Conservation (phyloP, 2,113 vertebrate species). For the Antechinus flavipes region DNA sequence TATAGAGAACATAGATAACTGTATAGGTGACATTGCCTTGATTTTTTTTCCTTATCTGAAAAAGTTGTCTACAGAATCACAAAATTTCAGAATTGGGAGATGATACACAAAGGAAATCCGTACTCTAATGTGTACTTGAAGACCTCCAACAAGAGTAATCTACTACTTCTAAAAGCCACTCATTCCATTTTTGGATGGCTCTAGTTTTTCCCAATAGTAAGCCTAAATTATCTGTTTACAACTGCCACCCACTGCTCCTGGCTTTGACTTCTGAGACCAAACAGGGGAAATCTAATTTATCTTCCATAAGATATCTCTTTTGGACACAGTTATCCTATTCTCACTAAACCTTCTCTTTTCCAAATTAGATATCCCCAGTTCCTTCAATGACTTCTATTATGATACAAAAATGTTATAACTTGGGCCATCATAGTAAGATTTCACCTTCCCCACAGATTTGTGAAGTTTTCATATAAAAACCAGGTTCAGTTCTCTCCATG, state of each 20-base stretch:
- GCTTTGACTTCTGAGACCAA: neutral
- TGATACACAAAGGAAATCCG: neutral
- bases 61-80: neutral
- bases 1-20: neutral
- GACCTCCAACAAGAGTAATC: neutral
- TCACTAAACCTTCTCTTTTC: neutral
- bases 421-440: neutral
- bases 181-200: neutral
- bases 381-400: neutral
- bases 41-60: neutral
- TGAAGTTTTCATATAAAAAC: neutral
- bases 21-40: neutral
- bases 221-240: neutral
- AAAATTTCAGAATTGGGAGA: neutral
- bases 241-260: neutral
- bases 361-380: neutral
- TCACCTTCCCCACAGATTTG: neutral
- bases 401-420: neutral
- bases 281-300: neutral
- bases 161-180: neutral
- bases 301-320: neutral
- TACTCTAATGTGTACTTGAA: neutral
- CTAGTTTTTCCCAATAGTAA: neutral
- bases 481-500: neutral
- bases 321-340: neutral